Conservation (phyloP, 2,797 vertebrate species). For the Ctenopoma multispine region DNA sequence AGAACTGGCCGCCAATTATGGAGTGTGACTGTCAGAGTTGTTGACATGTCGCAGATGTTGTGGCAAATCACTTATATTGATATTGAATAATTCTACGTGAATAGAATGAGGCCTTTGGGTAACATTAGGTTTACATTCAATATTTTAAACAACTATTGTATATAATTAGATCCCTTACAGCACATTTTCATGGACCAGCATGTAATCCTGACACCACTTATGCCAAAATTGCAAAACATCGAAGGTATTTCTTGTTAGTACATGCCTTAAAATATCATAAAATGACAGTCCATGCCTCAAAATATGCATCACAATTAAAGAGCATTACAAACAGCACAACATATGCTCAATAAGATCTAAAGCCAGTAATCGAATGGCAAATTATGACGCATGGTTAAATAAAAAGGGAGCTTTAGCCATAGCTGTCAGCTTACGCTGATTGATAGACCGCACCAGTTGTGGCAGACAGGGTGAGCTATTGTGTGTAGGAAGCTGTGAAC, state of each 20-base stretch:
- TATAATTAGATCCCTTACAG: constrained; percentile 25
- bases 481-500: constrained; percentile 45
- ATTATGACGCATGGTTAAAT: constrained; percentile 72
- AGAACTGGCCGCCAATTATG: constrained; percentile 70
- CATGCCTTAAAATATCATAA: constrained; percentile 46
- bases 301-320: constrained; percentile 36
- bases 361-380: constrained; percentile 56
- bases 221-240: constrained; percentile 25
- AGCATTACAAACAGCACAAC: constrained; percentile 30
- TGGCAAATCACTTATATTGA: constrained; percentile 59
- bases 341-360: constrained; percentile 50
- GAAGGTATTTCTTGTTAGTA: constrained; percentile 11
- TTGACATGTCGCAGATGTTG: constrained; percentile 71
- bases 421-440: constrained; percentile 74
- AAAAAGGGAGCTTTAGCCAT: constrained; percentile 72
- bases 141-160: constrained; percentile 16
- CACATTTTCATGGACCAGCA: constrained; percentile 29
- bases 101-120: constrained; percentile 43
- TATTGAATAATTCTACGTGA: constrained; percentile 34
- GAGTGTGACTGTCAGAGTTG: constrained; percentile 75
- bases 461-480: constrained; percentile 75
- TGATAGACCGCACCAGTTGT: constrained; percentile 63
- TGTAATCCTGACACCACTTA: constrained; percentile 21
- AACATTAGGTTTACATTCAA: constrained; percentile 24
- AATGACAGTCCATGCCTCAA: constrained; percentile 26